These are phyloP conservation scores for Leptinotarsa texana DNA, from an alignment of 1,140 invertebrate species.

Conservation along the genomic window DNA sequence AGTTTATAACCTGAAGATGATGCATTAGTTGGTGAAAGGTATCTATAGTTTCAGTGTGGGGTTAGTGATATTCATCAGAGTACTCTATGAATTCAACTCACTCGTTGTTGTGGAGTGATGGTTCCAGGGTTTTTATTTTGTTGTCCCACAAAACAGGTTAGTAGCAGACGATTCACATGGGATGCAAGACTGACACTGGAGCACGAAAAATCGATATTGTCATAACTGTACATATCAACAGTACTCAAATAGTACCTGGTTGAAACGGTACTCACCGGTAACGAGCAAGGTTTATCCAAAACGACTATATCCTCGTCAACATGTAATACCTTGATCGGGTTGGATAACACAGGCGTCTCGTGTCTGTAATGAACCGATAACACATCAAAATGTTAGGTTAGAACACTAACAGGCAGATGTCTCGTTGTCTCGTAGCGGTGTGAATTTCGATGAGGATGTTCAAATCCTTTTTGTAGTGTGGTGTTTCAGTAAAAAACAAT, in stretches of 20 bases:
- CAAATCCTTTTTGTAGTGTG: not conserved
- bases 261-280: conserved; percentile 72
- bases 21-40: too few species aligned
- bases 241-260: conserved; percentile 28
- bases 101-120: too few species aligned
- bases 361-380: conserved; percentile 63
- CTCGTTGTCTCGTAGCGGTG: not conserved
- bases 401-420: conserved; percentile 3
- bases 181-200: too few species aligned
- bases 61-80: too few species aligned
- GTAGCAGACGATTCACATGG: too few species aligned
- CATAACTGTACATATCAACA: not conserved
- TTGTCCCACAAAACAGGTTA: too few species aligned
- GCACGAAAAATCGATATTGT: too few species aligned
- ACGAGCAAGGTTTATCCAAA: conserved; percentile 87
- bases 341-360: conserved; percentile 75
- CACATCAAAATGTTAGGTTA: conserved; percentile 29
- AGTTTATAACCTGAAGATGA: too few species aligned
- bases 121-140: too few species aligned
- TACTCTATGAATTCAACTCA: too few species aligned
- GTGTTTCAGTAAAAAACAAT: too few species aligned
- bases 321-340: conserved; percentile 77
- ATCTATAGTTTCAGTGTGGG: too few species aligned
- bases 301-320: conserved; percentile 82
- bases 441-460: not conserved